A percentile compares a stretch with the other conserved stretches of the same genome.
These are phyloP conservation scores for Brachyrhaphis roseni DNA, from an alignment of 2,797 vertebrate genomes.

Conservation along the genomic window DNA sequence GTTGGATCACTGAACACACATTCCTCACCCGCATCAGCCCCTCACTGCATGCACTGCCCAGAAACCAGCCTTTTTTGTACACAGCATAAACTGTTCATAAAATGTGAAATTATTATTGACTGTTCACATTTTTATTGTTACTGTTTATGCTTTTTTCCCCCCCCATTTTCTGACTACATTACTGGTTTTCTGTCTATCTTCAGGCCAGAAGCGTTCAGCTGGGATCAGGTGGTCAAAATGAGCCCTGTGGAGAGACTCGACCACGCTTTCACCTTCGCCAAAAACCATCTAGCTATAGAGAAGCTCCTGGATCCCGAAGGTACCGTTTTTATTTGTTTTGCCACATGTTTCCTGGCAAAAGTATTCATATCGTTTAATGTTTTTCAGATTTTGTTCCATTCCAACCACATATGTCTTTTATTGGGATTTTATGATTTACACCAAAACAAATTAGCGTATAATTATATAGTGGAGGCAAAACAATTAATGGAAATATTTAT, in stretches of 20 bases:
- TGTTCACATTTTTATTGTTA: neutral
- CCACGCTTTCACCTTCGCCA: conserved; percentile 91
- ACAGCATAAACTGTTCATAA: neutral
- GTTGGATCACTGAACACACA: conserved; percentile 72
- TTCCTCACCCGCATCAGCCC: conserved; percentile 57
- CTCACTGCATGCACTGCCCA: neutral
- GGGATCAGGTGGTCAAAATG: conserved; percentile 86
- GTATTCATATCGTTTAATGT: neutral
- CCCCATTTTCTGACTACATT: neutral
- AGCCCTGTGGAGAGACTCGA: conserved; percentile 87
- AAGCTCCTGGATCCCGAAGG: conserved; percentile 96
- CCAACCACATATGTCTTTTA: neutral
- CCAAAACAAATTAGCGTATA: neutral
- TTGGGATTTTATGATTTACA: neutral
- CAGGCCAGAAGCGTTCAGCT: conserved; percentile 90
- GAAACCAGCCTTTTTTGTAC: conserved; percentile 9
- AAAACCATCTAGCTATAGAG: conserved; percentile 90
- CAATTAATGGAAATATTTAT: neutral
- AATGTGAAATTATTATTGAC: neutral
- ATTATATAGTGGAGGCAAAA: neutral
- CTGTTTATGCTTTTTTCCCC: neutral
- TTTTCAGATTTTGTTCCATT: neutral
- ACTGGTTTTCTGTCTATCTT: conserved; percentile 20
- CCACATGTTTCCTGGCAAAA: neutral
- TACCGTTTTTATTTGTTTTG: conserved; percentile 50